Base-by-base conservation (phyloP, 2,797 vertebrate genomes). In the Psittacula echo region DNA sequence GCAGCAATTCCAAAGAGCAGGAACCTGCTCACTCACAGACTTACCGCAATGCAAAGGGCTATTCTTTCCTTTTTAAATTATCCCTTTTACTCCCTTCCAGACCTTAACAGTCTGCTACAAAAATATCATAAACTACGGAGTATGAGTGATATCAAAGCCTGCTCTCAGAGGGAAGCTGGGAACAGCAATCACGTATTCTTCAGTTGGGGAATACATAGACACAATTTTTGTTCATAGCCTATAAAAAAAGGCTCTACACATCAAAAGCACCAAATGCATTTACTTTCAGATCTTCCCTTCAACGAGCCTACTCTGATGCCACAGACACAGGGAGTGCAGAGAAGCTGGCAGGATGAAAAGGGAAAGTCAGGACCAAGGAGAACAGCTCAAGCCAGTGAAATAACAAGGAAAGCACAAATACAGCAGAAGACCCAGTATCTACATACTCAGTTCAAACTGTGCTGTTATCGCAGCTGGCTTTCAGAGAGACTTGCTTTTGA, bases 61-160 rank as follows among this genome's bases (percentile, higher is more conserved):
- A 53, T 85, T 78, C 73, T 64, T 71, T 61, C 34, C 32, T 51
- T 64, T 53, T 82, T 76, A 88, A 95, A 93, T 87, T 24, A 81
- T 78, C 81, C 68, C 30, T 48, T 95, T 89, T 26, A 30, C 61
- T 95, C 93, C 77, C 61, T 79, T 71, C 60, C 62, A 93, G 84
- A 79, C 64, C 81, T 84, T 79, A 92, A 89, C 45, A 93, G 89
- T 88, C 90, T 94, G 89, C 90, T 90, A 73, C 88, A 89, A 94
- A 96, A 96, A 95, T 91, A 85, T 68, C 86, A 97, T 96, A 82
- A 97, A 97, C 97, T 97, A 96, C 74, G 91, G 72, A 97, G 66
- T 13, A 82, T 68, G 93, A 92, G 91, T 85, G 90, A 95, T 94
- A 92, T 94, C 90, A 96, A 96, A 96, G 90, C 54, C 62, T 87